A percentile compares a stretch with the other conserved stretches of the same genome.
Evolutionary conservation across 2,113 vertebrate species (phyloP).

Genomic region (Colius striatus): DNA sequence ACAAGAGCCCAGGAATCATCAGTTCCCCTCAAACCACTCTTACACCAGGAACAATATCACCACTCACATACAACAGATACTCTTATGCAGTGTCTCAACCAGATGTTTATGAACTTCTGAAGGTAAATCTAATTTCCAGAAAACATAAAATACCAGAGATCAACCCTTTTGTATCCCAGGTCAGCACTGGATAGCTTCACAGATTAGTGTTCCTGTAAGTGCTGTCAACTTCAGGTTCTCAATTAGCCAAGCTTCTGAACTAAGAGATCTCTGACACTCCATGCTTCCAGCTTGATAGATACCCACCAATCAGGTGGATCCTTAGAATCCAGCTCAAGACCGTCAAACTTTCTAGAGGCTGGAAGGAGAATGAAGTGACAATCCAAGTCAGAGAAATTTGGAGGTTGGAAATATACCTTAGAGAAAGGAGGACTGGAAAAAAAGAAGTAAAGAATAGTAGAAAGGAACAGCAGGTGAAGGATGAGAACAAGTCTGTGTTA

Average conservation of each 20-base stretch:
- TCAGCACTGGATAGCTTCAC: neutral
- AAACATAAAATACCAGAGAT: neutral
- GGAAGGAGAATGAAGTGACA: neutral
- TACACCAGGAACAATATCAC: neutral
- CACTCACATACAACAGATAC: neutral
- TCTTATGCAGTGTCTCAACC: conserved; percentile 36
- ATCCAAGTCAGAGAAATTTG: neutral
- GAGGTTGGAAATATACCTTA: neutral
- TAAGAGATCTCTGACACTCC: neutral
- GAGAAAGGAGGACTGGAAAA: neutral
- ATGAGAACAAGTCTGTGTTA: neutral
- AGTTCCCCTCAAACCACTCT: neutral
- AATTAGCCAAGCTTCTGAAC: neutral
- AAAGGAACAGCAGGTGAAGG: neutral
- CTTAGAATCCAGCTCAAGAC: neutral
- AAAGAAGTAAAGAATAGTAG: neutral
- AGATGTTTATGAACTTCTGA: conserved; percentile 55
- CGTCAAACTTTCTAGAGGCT: neutral
- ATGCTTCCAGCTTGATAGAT: neutral
- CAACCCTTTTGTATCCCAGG: neutral
- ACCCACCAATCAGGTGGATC: neutral
- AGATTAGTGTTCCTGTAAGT: neutral
- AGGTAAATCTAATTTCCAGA: conserved; percentile 19
- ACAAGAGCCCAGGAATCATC: neutral
- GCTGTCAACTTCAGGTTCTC: neutral